Evolutionary conservation across 1,140 invertebrate species (phyloP).

Genomic region (Brachionus koreanus): DNA sequence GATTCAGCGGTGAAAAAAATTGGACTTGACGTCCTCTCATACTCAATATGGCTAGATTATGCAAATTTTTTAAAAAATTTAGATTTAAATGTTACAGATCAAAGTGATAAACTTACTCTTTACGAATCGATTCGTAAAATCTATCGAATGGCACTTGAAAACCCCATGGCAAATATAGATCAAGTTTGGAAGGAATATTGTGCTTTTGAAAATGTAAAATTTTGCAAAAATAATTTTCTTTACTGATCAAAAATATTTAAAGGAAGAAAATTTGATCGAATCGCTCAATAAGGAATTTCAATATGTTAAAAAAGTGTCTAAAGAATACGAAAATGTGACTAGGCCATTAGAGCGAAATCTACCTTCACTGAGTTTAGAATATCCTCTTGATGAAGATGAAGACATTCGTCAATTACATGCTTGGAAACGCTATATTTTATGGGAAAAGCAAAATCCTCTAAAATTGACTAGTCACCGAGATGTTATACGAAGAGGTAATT

Average conservation of each 20-base stretch:
- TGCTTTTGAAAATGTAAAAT: conserved; percentile 63
- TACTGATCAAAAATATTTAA: conserved; percentile 66
- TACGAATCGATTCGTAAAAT: conserved; percentile 75
- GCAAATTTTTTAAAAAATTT: conserved; percentile 72
- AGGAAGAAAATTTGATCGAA: conserved; percentile 85
- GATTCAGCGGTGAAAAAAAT: conserved; percentile 99
- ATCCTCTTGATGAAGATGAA: conserved; percentile 60
- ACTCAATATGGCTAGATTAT: conserved; percentile 94
- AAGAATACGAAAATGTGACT: conserved; percentile 89
- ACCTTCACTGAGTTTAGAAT: conserved; percentile 71
- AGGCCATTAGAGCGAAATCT: conserved; percentile 90
- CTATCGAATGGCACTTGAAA: conserved; percentile 88
- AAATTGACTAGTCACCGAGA: conserved; percentile 79
- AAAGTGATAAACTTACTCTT: background rate
- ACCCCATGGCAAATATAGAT: conserved; percentile 95
- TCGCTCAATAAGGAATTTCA: conserved; percentile 89
- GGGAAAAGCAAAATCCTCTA: conserved; percentile 93
- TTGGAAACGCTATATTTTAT: conserved; percentile 97
- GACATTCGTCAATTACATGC: conserved; percentile 79
- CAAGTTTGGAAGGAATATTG: conserved; percentile 98
- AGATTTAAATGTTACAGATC: background rate
- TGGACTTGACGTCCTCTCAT: conserved; percentile 92
- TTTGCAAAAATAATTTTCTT: background rate
- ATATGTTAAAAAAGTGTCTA: conserved; percentile 88
- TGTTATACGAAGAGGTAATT: conserved; percentile 70